These are phyloP conservation scores for Sminthurinus signatus DNA, from an alignment of 1,140 invertebrate species.

Conservation along the genomic window DNA sequence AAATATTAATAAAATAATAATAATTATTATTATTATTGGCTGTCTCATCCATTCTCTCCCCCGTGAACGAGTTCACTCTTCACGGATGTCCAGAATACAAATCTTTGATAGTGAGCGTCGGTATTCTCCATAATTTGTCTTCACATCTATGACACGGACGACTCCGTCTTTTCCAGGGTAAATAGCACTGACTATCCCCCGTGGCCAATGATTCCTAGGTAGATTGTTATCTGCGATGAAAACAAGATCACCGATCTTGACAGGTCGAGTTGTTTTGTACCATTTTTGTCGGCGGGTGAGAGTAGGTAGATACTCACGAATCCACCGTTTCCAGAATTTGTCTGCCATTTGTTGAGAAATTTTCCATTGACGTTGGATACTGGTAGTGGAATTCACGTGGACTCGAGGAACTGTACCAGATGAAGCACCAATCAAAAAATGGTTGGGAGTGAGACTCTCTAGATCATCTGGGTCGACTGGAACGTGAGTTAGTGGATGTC, in stretches of 20 bases:
- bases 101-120: constrained; percentile 17
- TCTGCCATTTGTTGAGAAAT: neutral
- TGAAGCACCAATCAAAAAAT: neutral
- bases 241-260: constrained; percentile 9
- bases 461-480: neutral
- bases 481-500: constrained; percentile 1
- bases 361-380: neutral
- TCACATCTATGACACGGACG: constrained; percentile 12
- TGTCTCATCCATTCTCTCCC: too few species aligned
- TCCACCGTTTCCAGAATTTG: constrained; percentile 1
- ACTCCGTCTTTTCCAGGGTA: constrained; percentile 9
- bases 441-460: constrained; percentile 9
- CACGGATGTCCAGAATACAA: constrained; percentile 17
- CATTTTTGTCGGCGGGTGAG: neutral
- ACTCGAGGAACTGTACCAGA: too few species aligned
- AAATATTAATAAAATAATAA: too few species aligned
- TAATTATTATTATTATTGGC: too few species aligned
- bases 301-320: neutral
- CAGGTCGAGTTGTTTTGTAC: neutral
- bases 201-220: constrained; percentile 22
- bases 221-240: constrained; percentile 19
- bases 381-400: too few species aligned
- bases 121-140: neutral
- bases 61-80: too few species aligned
- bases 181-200: neutral